A percentile compares a stretch with the other conserved stretches of the same genome.
These are phyloP conservation scores for Coremacera marginata DNA, from an alignment of 2,888 invertebrate species.

Conservation along the genomic window DNA sequence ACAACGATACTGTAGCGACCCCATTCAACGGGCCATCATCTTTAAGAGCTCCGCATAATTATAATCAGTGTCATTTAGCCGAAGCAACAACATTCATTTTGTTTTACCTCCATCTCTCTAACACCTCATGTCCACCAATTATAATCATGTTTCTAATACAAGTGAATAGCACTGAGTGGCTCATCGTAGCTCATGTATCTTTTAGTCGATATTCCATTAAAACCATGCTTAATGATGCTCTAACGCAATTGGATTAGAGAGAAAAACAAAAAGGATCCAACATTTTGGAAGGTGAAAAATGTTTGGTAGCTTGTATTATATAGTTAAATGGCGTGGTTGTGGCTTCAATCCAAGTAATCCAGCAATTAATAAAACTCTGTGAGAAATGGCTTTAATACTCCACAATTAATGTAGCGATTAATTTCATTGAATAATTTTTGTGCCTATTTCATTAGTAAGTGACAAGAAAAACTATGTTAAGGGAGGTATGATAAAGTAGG, in stretches of 20 bases:
- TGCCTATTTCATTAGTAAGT: too few species aligned
- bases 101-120: slow-evolving; percentile 43
- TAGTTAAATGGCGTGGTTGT: background rate
- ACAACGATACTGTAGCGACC: background rate
- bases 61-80: slow-evolving; percentile 61
- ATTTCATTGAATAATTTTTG: background rate
- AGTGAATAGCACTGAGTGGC: background rate
- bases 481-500: too few species aligned
- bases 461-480: too few species aligned
- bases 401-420: background rate
- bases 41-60: slow-evolving; percentile 60
- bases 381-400: background rate
- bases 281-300: background rate
- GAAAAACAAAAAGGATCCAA: background rate
- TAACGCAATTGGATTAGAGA: background rate
- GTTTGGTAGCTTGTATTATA: background rate
- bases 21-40: slow-evolving; percentile 9
- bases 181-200: slow-evolving; percentile 3
- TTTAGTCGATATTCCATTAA: background rate
- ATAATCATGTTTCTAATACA: background rate
- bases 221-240: slow-evolving; percentile 6
- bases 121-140: background rate
- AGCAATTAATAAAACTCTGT: background rate
- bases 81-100: slow-evolving; percentile 41
- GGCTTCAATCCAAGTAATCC: background rate